These are phyloP conservation scores for Drosophila mimica DNA, from an alignment of 2,888 invertebrate species.

Conservation along the genomic window DNA sequence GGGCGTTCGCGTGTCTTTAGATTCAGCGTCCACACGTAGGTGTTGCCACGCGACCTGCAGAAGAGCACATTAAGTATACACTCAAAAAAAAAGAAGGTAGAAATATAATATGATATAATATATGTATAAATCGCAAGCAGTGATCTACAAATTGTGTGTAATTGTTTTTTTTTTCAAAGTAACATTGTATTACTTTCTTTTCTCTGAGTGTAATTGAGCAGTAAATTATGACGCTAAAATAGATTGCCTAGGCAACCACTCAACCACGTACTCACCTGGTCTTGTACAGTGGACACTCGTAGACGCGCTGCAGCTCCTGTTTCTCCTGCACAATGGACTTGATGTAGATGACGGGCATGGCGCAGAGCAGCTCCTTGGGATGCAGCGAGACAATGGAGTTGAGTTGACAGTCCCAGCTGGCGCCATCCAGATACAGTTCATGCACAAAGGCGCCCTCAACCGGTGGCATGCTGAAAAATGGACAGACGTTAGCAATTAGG, in stretches of 20 bases:
- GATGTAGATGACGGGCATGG: constrained; percentile 96
- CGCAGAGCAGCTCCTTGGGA: constrained; percentile 95
- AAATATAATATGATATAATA: not conserved
- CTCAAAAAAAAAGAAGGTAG: not conserved
- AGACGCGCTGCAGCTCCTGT: constrained; percentile 92
- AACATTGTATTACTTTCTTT: not conserved
- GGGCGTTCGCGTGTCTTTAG: constrained; percentile 94
- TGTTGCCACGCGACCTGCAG: constrained; percentile 91
- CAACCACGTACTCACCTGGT: constrained; percentile 87
- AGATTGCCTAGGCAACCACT: not conserved
- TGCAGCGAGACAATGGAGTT: constrained; percentile 94
- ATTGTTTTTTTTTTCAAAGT: not conserved
- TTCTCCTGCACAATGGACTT: constrained; percentile 96
- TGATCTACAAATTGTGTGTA: not conserved
- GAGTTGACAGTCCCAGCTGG: constrained; percentile 93
- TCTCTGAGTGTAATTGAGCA: not conserved
- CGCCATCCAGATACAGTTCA: constrained; percentile 97
- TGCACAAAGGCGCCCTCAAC: constrained; percentile 96
- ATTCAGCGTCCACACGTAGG: constrained; percentile 98
- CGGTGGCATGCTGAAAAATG: constrained; percentile 89
- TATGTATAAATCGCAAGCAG: not conserved
- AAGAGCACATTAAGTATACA: not conserved
- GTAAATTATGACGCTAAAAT: not conserved
- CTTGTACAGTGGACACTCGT: constrained; percentile 98
- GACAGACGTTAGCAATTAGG: not conserved